Conservation (phyloP, 2,888 invertebrate genomes). For the Philhelius pedissequus region DNA sequence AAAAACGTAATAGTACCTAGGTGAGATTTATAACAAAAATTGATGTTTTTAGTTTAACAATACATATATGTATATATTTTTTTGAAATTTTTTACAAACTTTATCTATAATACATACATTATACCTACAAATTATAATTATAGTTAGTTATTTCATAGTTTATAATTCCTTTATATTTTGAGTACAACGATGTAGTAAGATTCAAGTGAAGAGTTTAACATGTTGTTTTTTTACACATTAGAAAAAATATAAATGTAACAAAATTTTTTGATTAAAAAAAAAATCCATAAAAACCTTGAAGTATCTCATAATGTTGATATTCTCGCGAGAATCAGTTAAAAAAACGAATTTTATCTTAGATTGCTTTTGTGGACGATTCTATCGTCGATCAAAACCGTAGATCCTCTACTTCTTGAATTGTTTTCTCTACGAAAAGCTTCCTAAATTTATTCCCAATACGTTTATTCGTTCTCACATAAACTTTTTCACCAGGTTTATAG, state of each 20-base stretch:
- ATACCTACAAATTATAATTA: background rate
- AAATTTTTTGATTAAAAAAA: background rate
- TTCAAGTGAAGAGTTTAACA: too few relatives aligned
- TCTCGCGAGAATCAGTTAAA: background rate
- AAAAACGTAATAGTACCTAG: background rate
- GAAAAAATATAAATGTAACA: too few relatives aligned
- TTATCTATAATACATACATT: background rate
- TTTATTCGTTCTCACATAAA: constrained; percentile 19
- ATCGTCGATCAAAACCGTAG: constrained; percentile 22
- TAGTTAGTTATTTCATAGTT: background rate
- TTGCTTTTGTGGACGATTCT: constrained; percentile 9
- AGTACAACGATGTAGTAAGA: background rate
- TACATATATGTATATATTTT: too few relatives aligned
- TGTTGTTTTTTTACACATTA: too few relatives aligned
- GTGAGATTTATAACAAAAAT: background rate
- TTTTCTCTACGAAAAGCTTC: constrained; percentile 25
- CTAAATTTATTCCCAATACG: constrained; percentile 39
- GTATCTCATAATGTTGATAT: background rate
- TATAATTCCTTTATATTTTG: background rate
- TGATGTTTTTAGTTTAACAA: background rate
- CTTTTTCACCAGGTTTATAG: background rate
- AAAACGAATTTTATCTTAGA: background rate
- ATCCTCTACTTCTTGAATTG: constrained; percentile 10
- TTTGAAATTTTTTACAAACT: background rate
- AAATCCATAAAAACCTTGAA: background rate